These are phyloP conservation scores for Acrocephalus arundinaceus DNA, from an alignment of 2,113 vertebrate genomes.

Conservation along the genomic window DNA sequence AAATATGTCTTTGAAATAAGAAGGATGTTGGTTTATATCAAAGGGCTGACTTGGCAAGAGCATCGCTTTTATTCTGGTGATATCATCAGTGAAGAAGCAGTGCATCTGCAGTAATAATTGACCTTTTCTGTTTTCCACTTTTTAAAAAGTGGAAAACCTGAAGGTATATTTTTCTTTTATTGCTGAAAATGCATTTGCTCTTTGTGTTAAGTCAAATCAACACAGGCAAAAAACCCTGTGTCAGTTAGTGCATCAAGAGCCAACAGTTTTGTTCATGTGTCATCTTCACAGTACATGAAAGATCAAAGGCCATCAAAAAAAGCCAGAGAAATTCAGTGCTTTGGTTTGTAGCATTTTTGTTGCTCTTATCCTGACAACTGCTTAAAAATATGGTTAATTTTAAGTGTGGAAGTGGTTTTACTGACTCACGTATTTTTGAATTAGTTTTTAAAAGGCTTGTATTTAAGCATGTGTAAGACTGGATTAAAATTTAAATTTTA, in stretches of 20 bases:
- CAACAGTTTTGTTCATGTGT: background rate
- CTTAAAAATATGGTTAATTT: background rate
- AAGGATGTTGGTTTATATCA: background rate
- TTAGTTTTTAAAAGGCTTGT: background rate
- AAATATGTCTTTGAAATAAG: background rate
- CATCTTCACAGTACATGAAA: background rate
- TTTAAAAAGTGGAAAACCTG: background rate
- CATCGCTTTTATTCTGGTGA: background rate
- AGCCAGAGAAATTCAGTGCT: background rate
- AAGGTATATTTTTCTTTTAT: background rate
- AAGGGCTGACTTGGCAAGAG: background rate
- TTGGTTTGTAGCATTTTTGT: background rate
- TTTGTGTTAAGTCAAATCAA: slow-evolving; percentile 6
- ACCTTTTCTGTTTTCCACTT: background rate
- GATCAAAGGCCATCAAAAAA: background rate
- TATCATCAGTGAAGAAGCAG: background rate
- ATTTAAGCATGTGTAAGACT: background rate
- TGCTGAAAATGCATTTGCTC: background rate
- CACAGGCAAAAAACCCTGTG: background rate
- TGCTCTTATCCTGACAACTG: background rate
- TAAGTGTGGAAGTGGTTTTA: background rate
- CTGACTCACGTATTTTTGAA: background rate
- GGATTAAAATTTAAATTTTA: background rate
- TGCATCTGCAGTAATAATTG: background rate
- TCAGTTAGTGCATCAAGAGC: background rate